A percentile compares a stretch with the other conserved stretches of the same genome.
phyloP scores from a whole-genome alignment of 2,888 invertebrate genomes.

The Ornithoptera priamus region DNA sequence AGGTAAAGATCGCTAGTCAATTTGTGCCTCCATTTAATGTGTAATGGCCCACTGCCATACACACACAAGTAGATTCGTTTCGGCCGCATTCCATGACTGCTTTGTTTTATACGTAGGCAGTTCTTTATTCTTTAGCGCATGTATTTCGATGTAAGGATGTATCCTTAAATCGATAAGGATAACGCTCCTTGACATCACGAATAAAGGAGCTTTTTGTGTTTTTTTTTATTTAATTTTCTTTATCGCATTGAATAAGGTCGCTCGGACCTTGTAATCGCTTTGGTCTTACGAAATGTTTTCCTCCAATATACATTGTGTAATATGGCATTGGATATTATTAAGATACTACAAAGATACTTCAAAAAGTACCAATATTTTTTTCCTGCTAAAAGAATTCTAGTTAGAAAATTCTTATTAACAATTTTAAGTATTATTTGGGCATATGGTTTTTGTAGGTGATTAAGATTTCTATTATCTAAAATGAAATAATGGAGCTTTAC shows the following conservation, averaged over 20 bases:
- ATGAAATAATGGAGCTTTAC: constrained; percentile 48
- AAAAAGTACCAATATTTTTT: not conserved
- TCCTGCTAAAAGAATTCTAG: not conserved
- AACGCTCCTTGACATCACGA: constrained; percentile 42
- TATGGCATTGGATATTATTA: constrained; percentile 34
- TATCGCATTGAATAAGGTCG: constrained; percentile 51
- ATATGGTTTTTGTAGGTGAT: not conserved
- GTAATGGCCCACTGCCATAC: constrained; percentile 47
- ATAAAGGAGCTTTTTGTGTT: constrained; percentile 47
- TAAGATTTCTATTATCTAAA: constrained; percentile 13
- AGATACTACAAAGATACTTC: constrained; percentile 21
- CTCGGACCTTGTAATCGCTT: constrained; percentile 54
- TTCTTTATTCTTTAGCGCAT: constrained; percentile 49
- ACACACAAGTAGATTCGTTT: constrained; percentile 40
- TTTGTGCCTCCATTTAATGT: constrained; percentile 50
- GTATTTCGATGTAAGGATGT: constrained; percentile 50
- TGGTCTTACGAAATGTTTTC: constrained; percentile 58
- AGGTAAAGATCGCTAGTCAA: constrained; percentile 70
- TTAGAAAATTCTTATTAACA: not conserved
- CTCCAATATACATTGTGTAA: constrained; percentile 51
- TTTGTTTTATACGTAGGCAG: constrained; percentile 52
- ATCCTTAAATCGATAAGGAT: constrained; percentile 60
- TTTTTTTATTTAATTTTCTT: constrained; percentile 44
- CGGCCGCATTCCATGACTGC: constrained; percentile 43
- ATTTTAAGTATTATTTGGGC: not conserved